Evolutionary conservation across 2,797 vertebrate species (phyloP).

Genomic region (Paratrypauchen microcephalus): DNA sequence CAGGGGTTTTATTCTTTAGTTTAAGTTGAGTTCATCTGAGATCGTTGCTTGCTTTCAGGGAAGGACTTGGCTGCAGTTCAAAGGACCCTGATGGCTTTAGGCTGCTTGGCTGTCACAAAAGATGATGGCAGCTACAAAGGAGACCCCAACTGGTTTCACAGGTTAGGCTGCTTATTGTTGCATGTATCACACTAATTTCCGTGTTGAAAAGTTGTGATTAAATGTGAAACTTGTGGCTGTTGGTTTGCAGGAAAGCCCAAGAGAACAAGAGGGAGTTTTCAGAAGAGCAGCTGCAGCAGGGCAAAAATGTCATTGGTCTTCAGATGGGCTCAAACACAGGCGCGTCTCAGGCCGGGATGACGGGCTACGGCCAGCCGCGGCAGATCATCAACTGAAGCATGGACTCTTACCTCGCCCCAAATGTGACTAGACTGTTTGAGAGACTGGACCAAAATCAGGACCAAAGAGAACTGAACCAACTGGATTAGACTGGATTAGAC

Average conservation of each 20-base stretch:
- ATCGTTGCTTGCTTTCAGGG: slow-evolving; percentile 60
- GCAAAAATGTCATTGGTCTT: slow-evolving; percentile 90
- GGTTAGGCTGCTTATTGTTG: slow-evolving; percentile 72
- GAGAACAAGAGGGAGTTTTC: slow-evolving; percentile 93
- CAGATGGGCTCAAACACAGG: slow-evolving; percentile 97
- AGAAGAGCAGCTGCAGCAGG: slow-evolving; percentile 90
- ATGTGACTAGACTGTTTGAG: slow-evolving; percentile 45
- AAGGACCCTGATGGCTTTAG: slow-evolving; percentile 91
- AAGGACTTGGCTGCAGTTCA: slow-evolving; percentile 93
- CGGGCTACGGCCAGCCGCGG: slow-evolving; percentile 86
- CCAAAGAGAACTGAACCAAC: slow-evolving; percentile 46
- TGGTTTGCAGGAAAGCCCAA: slow-evolving; percentile 85
- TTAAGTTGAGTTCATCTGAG: slow-evolving; percentile 32
- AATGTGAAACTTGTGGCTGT: slow-evolving; percentile 32
- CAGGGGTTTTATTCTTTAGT: not conserved
- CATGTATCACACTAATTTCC: not conserved
- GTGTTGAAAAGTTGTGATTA: slow-evolving; percentile 10
- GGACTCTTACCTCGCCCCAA: slow-evolving; percentile 38
- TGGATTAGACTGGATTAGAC: slow-evolving; percentile 9
- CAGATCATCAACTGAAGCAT: slow-evolving; percentile 86
- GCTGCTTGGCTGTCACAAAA: slow-evolving; percentile 92
- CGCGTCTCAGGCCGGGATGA: slow-evolving; percentile 94
- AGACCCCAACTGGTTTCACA: slow-evolving; percentile 93
- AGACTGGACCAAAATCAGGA: slow-evolving; percentile 63
- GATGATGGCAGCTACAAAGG: slow-evolving; percentile 87